phyloP scores from a whole-genome alignment of 2,113 vertebrate genomes.

The Leucopsar rothschildi region DNA sequence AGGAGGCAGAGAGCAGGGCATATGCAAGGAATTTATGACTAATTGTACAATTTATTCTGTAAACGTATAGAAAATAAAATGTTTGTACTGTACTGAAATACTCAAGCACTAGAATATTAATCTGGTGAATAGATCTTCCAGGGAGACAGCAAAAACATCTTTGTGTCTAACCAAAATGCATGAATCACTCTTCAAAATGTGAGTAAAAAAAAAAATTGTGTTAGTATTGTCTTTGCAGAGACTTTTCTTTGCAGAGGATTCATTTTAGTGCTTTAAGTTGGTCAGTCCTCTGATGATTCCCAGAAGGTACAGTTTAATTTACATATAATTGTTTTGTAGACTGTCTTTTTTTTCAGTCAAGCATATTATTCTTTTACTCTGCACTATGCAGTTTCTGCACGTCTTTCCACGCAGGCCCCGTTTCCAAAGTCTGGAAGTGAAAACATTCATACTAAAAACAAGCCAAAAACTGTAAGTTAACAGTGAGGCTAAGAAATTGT shows the following conservation, averaged over 20 bases:
- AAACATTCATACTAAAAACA: not conserved
- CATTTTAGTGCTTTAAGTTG: not conserved
- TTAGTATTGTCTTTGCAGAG: not conserved
- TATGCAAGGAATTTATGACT: not conserved
- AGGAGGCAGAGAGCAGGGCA: not conserved
- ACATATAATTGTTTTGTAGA: not conserved
- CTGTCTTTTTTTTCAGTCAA: not conserved
- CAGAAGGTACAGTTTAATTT: not conserved
- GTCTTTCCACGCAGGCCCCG: not conserved
- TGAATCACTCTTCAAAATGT: not conserved
- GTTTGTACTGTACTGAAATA: not conserved
- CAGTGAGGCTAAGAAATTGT: not conserved
- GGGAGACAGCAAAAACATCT: not conserved
- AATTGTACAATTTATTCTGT: not conserved
- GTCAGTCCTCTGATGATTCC: not conserved
- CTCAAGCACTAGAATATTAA: not conserved
- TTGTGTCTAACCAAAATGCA: not conserved
- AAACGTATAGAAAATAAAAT: not conserved
- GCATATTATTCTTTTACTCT: not conserved
- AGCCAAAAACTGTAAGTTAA: fast-evolving
- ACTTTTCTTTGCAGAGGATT: not conserved
- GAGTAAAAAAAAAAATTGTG: not conserved
- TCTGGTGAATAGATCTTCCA: not conserved
- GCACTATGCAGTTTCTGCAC: not conserved
- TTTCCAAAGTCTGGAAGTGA: not conserved